Conservation (phyloP, 2,797 vertebrate species). For the Lepus townsendii region DNA sequence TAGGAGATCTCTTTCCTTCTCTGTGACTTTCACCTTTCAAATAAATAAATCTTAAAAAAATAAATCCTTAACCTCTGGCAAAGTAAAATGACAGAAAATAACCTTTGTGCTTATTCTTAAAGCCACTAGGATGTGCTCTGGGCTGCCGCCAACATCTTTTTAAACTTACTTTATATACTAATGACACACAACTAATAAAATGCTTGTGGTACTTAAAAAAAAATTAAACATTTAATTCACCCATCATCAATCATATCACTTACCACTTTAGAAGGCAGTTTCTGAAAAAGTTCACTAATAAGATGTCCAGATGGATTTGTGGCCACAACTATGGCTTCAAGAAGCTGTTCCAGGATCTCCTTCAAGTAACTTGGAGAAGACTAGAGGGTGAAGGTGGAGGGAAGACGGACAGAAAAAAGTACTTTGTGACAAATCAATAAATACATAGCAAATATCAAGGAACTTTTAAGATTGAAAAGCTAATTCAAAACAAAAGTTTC, state of each 20-base stretch:
- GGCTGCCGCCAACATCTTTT: background rate
- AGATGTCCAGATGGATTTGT: conserved; percentile 95
- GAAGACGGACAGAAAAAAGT: conserved; percentile 59
- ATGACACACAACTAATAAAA: conserved; percentile 11
- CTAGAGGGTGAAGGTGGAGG: conserved; percentile 81
- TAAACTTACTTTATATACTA: conserved; percentile 43
- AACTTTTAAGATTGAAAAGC: conserved; percentile 27
- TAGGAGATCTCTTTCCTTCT: too few species aligned
- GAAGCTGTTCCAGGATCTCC: conserved; percentile 96
- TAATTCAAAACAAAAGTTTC: conserved; percentile 57
- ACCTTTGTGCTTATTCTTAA: background rate
- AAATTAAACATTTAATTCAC: conserved; percentile 8
- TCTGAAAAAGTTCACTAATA: conserved; percentile 98
- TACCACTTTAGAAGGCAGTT: conserved; percentile 99
- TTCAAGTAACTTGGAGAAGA: conserved; percentile 93
- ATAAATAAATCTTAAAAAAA: background rate
- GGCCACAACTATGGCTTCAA: conserved; percentile 95
- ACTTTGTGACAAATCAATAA: conserved; percentile 61
- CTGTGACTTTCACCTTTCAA: background rate
- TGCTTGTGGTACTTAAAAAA: conserved; percentile 56
- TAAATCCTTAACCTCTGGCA: background rate
- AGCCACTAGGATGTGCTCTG: background rate
- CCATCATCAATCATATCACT: conserved; percentile 59
- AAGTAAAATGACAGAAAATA: conserved; percentile 6
- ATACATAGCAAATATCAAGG: conserved; percentile 24